These are phyloP conservation scores for Protodeltote pygarga DNA, from an alignment of 2,888 invertebrate species.

Conservation along the genomic window DNA sequence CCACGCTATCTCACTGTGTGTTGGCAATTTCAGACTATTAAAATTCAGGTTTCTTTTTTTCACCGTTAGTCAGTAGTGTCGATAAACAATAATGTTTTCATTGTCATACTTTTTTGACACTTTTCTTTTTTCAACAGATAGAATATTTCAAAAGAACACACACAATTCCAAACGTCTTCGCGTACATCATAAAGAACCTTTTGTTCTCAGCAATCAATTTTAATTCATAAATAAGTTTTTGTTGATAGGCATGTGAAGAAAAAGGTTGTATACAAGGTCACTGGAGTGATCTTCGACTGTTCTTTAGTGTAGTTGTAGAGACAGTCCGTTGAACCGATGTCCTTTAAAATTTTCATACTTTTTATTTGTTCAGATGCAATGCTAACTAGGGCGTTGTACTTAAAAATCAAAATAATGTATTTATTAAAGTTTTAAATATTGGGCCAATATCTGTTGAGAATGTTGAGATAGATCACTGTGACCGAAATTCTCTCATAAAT, in stretches of 20 bases:
- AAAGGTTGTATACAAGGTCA: constrained; percentile 54
- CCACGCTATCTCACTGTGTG: no score
- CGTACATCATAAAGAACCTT: constrained; percentile 17
- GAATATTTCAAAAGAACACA: neutral
- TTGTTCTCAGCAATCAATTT: constrained; percentile 41
- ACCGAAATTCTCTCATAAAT: no score
- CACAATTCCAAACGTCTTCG: neutral
- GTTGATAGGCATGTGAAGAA: constrained; percentile 37
- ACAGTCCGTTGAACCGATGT: constrained; percentile 58
- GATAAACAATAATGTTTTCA: no score
- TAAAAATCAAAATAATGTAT: constrained; percentile 28
- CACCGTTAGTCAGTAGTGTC: no score
- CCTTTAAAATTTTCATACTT: constrained; percentile 47
- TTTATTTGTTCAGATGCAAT: constrained; percentile 36
- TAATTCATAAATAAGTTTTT: constrained; percentile 34
- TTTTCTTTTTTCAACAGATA: neutral
- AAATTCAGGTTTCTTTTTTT: no score
- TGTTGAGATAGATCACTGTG: no score
- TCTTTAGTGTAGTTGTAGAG: constrained; percentile 55
- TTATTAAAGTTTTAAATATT: constrained; percentile 8
- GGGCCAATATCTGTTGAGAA: constrained; percentile 8
- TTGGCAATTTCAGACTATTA: no score
- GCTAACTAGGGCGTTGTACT: constrained; percentile 44
- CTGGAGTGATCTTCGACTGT: constrained; percentile 58
- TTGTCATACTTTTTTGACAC: no score